Evolutionary conservation across 1,140 invertebrate species (phyloP).

Genomic region (Bombus vancouverensis): DNA sequence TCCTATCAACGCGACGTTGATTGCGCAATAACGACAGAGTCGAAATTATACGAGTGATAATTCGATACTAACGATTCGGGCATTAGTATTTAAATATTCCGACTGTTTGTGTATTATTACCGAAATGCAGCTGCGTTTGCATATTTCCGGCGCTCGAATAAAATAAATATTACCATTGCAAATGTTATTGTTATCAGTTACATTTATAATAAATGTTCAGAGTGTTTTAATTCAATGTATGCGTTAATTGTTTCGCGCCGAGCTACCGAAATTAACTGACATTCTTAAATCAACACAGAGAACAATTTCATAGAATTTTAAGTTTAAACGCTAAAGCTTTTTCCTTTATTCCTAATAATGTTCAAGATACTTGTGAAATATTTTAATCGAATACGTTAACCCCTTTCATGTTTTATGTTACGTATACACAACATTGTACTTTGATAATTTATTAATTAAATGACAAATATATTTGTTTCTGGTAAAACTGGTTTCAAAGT

Average conservation of each 20-base stretch:
- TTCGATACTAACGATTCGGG: not conserved
- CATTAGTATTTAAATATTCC: not conserved
- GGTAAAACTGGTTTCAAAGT: too few relatives aligned
- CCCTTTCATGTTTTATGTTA: not conserved
- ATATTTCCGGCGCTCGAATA: not conserved
- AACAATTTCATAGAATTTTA: not conserved
- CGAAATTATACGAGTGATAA: not conserved
- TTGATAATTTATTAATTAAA: not conserved
- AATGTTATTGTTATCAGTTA: not conserved
- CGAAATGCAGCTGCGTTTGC: not conserved
- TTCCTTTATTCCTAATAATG: too few relatives aligned
- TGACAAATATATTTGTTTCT: not conserved
- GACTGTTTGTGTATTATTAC: not conserved
- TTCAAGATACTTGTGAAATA: not conserved
- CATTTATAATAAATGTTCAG: not conserved
- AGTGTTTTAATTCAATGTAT: not conserved
- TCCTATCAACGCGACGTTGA: not conserved
- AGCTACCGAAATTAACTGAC: not conserved
- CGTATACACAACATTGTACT: too few relatives aligned
- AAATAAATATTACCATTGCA: not conserved
- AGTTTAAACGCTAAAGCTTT: too few relatives aligned
- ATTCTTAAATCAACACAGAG: not conserved
- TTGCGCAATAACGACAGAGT: not conserved
- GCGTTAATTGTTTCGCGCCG: too few relatives aligned
- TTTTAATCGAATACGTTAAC: not conserved